These are phyloP conservation scores for Amaurobius ferox DNA, from an alignment of 2,888 invertebrate species.

Conservation along the genomic window DNA sequence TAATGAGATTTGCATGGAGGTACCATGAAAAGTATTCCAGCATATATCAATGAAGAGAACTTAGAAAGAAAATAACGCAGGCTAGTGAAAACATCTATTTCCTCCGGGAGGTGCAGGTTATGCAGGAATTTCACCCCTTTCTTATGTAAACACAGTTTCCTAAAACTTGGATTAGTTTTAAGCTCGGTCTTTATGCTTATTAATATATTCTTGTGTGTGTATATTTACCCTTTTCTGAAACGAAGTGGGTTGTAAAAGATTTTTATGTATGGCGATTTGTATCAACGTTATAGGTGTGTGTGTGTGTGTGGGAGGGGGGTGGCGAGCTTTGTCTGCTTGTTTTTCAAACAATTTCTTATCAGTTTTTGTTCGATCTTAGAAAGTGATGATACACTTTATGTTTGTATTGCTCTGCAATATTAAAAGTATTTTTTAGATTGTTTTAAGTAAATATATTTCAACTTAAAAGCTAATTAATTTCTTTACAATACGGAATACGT, in stretches of 20 bases:
- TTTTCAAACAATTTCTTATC: neutral
- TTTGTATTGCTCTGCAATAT: too few relatives aligned
- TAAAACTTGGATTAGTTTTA: neutral
- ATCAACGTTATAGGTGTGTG: neutral
- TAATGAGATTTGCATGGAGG: slow-evolving; percentile 56
- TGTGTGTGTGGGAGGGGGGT: too few relatives aligned
- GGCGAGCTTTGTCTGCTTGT: neutral
- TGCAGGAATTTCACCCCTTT: slow-evolving; percentile 29
- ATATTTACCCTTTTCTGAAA: neutral
- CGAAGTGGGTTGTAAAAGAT: neutral
- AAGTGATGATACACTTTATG: neutral
- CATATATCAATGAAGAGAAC: neutral
- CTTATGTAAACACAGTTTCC: slow-evolving; percentile 26
- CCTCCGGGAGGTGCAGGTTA: neutral
- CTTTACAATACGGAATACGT: too few relatives aligned
- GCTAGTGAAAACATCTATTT: slow-evolving; percentile 15
- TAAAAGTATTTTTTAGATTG: too few relatives aligned
- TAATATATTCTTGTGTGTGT: neutral
- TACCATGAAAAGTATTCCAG: neutral
- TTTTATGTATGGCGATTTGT: neutral
- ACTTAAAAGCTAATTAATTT: too few relatives aligned
- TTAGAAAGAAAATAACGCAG: neutral
- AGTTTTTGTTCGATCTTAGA: neutral
- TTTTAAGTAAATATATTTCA: too few relatives aligned
- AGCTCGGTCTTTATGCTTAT: slow-evolving; percentile 19